Base-by-base conservation (phyloP, 2,888 invertebrate species). In the Microctonus aethiopoides region DNA sequence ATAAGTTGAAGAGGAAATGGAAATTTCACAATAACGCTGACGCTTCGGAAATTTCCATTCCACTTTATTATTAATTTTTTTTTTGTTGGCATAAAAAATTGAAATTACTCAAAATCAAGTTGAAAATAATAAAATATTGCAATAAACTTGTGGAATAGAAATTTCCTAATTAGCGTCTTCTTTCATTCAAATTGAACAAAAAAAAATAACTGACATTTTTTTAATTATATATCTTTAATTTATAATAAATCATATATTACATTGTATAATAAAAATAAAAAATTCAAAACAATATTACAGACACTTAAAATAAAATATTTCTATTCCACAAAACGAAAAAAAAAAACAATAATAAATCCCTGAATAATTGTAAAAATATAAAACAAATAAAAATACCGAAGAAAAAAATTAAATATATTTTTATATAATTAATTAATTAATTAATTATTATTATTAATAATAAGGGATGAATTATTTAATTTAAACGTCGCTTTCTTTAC, bases 11-110 rank as follows among this genome's bases (percentile, higher is more conserved):
- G 13, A 20, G 34, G 75, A 77, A 79, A 80, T 81, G 77, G 76
- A 81, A 80, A 83, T 80, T 80, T 78, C 72, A 79, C 46, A 70
- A 73, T 65, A 70, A 78, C 72, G 71, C 74, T 76, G 80, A 81
- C 26, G 26, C 13, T 57, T 34, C 81, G 82, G 84, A 87, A 87
- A 86, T 87, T 86, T 87, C 87, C 86, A 87, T 87, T 87, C 87
- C 87, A 87, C 86, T 81, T 77, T 76, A 72, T 71, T 68, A 54
- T 64, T 54, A 29, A 51, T 54, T 41, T 26, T 67, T 0, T 11
- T n/a, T 29, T 5, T 57, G 2, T 10, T 57, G 16, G 22, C 20
- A 51, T 1, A 46, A 5, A 7, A 16, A 57, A 57, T 16, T 32
- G 26, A 41, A 54, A 56, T 3, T 51, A 20, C 7, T 20, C 11